These are phyloP conservation scores for Candidula unifasciata DNA, from an alignment of 2,888 invertebrate genomes.

Conservation along the genomic window DNA sequence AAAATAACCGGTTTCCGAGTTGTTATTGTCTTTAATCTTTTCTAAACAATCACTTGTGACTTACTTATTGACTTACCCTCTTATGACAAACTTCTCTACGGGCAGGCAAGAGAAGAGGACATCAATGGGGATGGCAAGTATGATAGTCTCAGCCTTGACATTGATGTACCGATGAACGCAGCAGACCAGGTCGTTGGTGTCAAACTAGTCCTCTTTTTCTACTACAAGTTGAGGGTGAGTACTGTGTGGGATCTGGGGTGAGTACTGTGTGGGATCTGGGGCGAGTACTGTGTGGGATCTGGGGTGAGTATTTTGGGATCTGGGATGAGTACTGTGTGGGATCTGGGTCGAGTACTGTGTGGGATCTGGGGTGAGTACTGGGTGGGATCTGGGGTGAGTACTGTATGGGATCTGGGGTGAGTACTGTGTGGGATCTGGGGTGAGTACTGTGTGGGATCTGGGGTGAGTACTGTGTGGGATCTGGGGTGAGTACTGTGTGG, in stretches of 20 bases:
- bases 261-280: constrained; percentile 64
- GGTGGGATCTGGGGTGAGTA: not conserved
- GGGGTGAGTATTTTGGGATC: no score
- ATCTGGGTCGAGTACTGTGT: not conserved
- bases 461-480: constrained; percentile 79
- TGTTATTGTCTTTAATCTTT: no score
- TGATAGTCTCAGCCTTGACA: constrained; percentile 82
- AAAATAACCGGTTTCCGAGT: no score
- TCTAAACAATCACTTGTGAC: no score
- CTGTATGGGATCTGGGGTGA: no score
- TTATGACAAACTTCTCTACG: no score
- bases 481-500: no score
- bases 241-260: not conserved
- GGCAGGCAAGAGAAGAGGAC: constrained; percentile 84
- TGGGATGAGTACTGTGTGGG: constrained; percentile 80
- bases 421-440: constrained; percentile 49
- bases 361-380: constrained; percentile 82
- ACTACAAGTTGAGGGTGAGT: constrained; percentile 82
- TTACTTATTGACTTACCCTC: no score
- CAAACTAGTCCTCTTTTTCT: constrained; percentile 78
- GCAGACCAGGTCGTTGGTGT: constrained; percentile 81
- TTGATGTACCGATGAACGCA: constrained; percentile 81
- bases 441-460: no score
- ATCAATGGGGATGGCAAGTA: constrained; percentile 83
- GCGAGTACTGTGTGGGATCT: constrained; percentile 79